Evolutionary conservation across 2,888 invertebrate species (phyloP), one percentile per base, ranked within the genome.

Genomic region (Monopis laevigella): DNA sequence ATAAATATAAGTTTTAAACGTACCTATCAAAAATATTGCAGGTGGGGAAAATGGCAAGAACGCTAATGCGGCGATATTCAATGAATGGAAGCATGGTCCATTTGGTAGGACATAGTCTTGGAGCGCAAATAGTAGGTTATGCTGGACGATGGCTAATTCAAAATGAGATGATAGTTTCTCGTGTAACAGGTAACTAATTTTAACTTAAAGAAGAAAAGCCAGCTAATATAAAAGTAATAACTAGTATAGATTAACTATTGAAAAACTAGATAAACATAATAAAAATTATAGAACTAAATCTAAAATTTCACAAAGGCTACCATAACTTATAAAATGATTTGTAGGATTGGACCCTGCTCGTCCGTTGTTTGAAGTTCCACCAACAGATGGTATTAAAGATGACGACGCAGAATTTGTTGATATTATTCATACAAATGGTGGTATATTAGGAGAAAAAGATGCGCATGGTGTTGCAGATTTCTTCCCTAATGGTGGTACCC

Each of bases 111-210:
- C 86, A 86, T 48, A 85, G 85, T 51, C 62, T 86, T 43, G 86
- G 86, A 16, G 84, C 86, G 0, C 86, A 86, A 32, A 78, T 84
- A 3, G 83, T 84, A 80, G 86, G 85, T 3, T 82, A 82, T 51
- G 78, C 85, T 2, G 85, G 84, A 56, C 48, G 78, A 71, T 70
- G 81, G 69, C 48, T 62, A 17, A 49, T 55, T 1, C 48, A 59
- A 51, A 69, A 64, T 54, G 61, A 29, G 17, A 27, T 40, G 19
- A 29, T 18, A 2, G 17, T 86, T 14, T 58, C 65, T 27, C 77
- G 88, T 53, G 84, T 88, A 3, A 87, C 88, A 38, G 88, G 87
- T 78, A 52, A 52, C 54, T 41, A 21, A 5, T 29, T 7, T 24
- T 24, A 24, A n/a, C n/a, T n/a, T n/a, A n/a, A n/a, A n/a, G n/a